phyloP scores from a whole-genome alignment of 2,888 invertebrate species.

The Protodeltote pygarga region DNA sequence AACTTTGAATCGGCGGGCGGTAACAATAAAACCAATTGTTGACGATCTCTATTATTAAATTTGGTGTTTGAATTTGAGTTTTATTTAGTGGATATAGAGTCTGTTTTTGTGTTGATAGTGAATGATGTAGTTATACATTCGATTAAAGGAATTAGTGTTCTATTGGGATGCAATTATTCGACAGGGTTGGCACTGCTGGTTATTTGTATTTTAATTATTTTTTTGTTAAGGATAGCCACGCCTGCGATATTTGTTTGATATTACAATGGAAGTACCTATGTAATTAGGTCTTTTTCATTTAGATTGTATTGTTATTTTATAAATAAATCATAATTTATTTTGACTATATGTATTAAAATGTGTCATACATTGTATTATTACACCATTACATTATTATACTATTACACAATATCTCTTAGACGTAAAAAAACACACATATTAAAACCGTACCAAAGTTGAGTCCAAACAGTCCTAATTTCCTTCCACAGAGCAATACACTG shows the following conservation, averaged over 20 bases:
- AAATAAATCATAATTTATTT: too few species aligned
- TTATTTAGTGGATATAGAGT: conserved; percentile 47
- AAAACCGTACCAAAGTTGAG: too few species aligned
- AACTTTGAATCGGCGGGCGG: conserved; percentile 82
- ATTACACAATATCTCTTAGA: too few species aligned
- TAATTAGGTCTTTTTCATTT: not conserved
- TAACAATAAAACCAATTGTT: conserved; percentile 84
- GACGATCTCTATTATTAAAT: conserved; percentile 60
- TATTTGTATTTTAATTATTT: conserved; percentile 39
- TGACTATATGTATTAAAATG: too few species aligned
- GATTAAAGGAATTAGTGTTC: conserved; percentile 78
- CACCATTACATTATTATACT: too few species aligned
- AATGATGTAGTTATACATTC: conserved; percentile 58
- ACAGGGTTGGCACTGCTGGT: conserved; percentile 59
- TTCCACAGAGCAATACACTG: too few species aligned
- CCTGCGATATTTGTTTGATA: conserved; percentile 18
- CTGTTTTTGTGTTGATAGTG: conserved; percentile 33
- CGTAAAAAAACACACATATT: too few species aligned
- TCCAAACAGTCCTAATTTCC: too few species aligned
- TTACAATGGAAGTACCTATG: conserved; percentile 11
- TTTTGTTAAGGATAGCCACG: conserved; percentile 32
- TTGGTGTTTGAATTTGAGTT: conserved; percentile 52
- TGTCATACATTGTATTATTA: too few species aligned
- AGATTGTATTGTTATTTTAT: too few species aligned
- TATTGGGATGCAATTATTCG: conserved; percentile 75